Evolutionary conservation across 1,140 invertebrate genomes (phyloP), one percentile per base, ranked within the genome.

Genomic region (Hylyphantes graminicola): DNA sequence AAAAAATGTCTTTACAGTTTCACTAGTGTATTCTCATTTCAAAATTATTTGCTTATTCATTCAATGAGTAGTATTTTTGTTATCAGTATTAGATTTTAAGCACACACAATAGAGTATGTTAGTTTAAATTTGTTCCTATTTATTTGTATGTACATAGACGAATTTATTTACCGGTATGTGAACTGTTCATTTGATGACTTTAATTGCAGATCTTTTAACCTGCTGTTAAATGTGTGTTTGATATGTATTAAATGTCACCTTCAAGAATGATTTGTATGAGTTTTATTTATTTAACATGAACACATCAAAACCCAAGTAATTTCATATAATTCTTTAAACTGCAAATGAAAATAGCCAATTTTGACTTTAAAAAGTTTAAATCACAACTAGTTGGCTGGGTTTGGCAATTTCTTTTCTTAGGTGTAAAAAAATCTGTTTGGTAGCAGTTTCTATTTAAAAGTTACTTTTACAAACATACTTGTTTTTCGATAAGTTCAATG

Each of bases 181-280:
- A 17, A 17, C 50, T 53, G 10, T 51, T n/a, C 17, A 51, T 15
- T 19, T 9, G 54, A 53, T 15, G 19, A 13, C 7, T 65, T 65
- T 11, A 65, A 65, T 15, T 17, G 35, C 35, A 35, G 17, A 61
- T 15, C 12, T 61, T 17, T 61, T 17, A 61, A 15, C 12, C 12
- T 15, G 19, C 72, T 74, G 53, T 53, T 21, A 57, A 57, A 35
- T 74, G 54, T 74, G 57, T 74, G 53, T 73, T 73, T 21, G n/a
- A 55, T 73, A 74, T 55, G 54, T 11, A 74, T 74, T 74, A 74
- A 74, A 74, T 74, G 72, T 74, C 72, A 7, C 35, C 57, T 57
- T 35, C 7, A 74, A 19, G 19, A 15, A 15, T 12, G 57, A 61
- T 2, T 61, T 15, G 1, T 61, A 61, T 15, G 12, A 15, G 12